A percentile compares a stretch with the other conserved stretches of the same genome.
phyloP scores from a whole-genome alignment of 2,888 invertebrate genomes.

The Lasiommata megera region DNA sequence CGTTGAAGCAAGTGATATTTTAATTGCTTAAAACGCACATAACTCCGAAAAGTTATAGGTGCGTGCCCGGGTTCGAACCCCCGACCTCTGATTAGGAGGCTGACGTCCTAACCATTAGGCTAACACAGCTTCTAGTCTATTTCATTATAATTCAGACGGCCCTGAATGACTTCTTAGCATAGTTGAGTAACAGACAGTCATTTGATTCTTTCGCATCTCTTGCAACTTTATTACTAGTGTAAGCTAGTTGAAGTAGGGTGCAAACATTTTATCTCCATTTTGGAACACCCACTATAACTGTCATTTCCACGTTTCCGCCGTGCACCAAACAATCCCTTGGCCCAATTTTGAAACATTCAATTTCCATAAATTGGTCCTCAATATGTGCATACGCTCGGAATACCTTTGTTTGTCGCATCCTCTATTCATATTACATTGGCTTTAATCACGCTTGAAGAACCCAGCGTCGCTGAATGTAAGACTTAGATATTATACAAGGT shows the following conservation, averaged over 20 bases:
- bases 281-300: background rate
- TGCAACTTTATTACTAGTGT: background rate
- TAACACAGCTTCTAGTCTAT: too few relatives aligned
- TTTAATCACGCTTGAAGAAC: background rate
- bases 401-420: conserved; percentile 20
- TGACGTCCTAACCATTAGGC: too few relatives aligned
- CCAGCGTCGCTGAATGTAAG: background rate
- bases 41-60: too few relatives aligned
- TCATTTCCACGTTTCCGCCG: conserved; percentile 5
- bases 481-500: background rate
- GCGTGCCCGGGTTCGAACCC: too few relatives aligned
- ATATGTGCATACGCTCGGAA: conserved; percentile 24
- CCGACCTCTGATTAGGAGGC: too few relatives aligned
- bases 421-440: conserved; percentile 18
- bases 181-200: background rate
- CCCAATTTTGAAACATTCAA: conserved; percentile 30
- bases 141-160: too few relatives aligned
- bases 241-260: background rate
- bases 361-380: conserved; percentile 31
- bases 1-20: too few relatives aligned
- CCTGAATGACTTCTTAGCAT: too few relatives aligned
- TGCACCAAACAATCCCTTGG: conserved; percentile 21
- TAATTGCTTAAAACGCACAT: too few relatives aligned
- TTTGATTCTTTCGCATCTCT: background rate
- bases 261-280: background rate